phyloP scores from a whole-genome alignment of 2,113 vertebrate species.

The Cololabis saira region DNA sequence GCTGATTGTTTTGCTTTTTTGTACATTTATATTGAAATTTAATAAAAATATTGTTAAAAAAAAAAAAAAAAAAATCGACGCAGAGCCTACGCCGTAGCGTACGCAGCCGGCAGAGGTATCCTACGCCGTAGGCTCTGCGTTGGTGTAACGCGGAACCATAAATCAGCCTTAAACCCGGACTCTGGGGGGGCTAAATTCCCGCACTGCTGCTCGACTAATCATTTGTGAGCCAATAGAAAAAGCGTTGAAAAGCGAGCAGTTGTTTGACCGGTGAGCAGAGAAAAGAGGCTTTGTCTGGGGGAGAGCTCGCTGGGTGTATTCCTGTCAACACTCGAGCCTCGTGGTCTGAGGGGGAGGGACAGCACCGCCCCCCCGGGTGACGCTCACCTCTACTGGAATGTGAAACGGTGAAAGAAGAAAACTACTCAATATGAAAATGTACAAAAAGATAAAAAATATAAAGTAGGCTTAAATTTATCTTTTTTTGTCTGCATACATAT shows the following conservation, averaged over 20 bases:
- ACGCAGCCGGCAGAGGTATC: no score
- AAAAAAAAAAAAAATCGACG: no score
- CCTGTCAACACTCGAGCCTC: conserved; percentile 74
- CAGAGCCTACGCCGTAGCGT: no score
- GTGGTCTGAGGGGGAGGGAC: conserved; percentile 66
- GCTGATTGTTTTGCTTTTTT: no score
- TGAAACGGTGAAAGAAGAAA: conserved; percentile 42
- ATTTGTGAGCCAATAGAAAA: conserved; percentile 34
- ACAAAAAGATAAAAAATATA: no score
- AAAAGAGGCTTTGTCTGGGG: conserved; percentile 31
- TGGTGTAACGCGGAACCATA: no score
- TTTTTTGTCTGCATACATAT: no score
- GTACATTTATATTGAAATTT: no score
- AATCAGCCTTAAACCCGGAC: no score
- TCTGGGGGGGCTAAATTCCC: conserved; percentile 61
- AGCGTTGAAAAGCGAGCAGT: neutral
- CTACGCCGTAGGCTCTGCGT: no score
- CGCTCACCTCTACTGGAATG: conserved; percentile 71
- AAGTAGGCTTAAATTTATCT: no score
- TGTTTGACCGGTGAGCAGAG: neutral
- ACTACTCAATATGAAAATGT: neutral
- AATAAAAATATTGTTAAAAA: no score
- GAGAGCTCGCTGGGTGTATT: neutral
- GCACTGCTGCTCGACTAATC: conserved; percentile 38
- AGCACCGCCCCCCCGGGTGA: conserved; percentile 69